phyloP scores from a whole-genome alignment of 2,113 vertebrate genomes.

The Mus pahari region DNA sequence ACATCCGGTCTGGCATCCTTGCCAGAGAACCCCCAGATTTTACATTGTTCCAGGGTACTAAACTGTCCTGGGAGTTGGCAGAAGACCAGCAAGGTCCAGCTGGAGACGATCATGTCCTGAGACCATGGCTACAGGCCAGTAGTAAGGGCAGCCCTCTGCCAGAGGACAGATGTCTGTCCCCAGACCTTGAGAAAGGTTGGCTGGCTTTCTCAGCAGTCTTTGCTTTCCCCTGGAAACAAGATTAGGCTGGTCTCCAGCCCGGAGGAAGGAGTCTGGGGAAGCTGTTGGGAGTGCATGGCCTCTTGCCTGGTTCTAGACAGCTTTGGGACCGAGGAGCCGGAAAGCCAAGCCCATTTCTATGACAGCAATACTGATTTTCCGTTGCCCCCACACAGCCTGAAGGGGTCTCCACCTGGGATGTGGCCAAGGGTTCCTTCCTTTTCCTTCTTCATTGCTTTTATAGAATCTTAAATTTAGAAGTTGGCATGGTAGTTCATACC shows the following conservation, averaged over 20 bases:
- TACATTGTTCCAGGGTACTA: neutral
- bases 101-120: neutral
- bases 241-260: neutral
- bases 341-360: neutral
- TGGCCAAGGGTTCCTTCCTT: neutral
- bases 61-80: constrained; percentile 42
- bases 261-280: neutral
- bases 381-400: neutral
- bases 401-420: neutral
- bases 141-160: neutral
- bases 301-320: neutral
- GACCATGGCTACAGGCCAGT: constrained; percentile 33
- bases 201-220: neutral
- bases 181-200: neutral
- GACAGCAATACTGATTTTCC: neutral
- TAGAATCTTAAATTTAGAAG: neutral
- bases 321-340: neutral
- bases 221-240: neutral
- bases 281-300: neutral
- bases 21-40: constrained; percentile 38
- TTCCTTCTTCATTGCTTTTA: neutral
- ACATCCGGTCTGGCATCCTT: constrained; percentile 52
- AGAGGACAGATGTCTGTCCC: neutral
- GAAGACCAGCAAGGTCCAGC: constrained; percentile 13
- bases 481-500: neutral